Evolutionary conservation across 2,797 vertebrate genomes (phyloP).

Genomic region (Acanthopagrus latus): DNA sequence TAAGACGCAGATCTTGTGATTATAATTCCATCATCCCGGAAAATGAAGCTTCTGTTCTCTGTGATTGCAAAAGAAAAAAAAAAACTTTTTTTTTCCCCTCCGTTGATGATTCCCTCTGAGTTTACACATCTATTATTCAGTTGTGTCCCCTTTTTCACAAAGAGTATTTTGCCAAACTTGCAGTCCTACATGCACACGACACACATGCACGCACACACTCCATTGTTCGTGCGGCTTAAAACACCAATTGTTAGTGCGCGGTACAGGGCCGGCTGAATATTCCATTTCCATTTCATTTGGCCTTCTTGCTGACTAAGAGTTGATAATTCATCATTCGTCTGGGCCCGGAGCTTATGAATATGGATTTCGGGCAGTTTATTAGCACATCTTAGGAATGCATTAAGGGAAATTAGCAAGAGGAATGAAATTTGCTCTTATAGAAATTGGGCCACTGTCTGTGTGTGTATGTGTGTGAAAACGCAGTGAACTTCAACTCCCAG

Average conservation of each 20-base stretch:
- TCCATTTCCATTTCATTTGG: slow-evolving; percentile 64
- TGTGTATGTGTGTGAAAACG: slow-evolving; percentile 1
- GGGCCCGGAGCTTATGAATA: slow-evolving; percentile 73
- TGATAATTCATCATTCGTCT: slow-evolving; percentile 68
- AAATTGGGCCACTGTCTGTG: slow-evolving; percentile 42
- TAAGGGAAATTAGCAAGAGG: slow-evolving; percentile 69
- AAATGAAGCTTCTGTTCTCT: slow-evolving; percentile 61
- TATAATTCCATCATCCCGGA: slow-evolving; percentile 51
- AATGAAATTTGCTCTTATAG: slow-evolving; percentile 45
- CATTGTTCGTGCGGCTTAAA: slow-evolving; percentile 47
- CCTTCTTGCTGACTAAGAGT: slow-evolving; percentile 77
- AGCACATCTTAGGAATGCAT: slow-evolving; percentile 75
- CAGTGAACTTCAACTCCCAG: slow-evolving; percentile 2
- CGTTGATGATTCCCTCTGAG: slow-evolving; percentile 38
- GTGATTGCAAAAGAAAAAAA: slow-evolving; percentile 47
- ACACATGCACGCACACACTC: neutral
- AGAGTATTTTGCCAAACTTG: slow-evolving; percentile 41
- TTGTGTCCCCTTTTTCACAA: slow-evolving; percentile 43
- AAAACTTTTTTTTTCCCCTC: slow-evolving; percentile 1
- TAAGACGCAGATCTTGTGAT: slow-evolving; percentile 54
- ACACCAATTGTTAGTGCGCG: slow-evolving; percentile 43
- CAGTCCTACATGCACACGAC: slow-evolving; percentile 7
- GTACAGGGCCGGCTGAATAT: slow-evolving; percentile 42
- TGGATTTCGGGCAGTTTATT: slow-evolving; percentile 75
- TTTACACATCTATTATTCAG: slow-evolving; percentile 75